A percentile compares a stretch with the other conserved stretches of the same genome.
Evolutionary conservation across 92 coral and sea anemone genomes (phyloP).

Genomic region (Pocillopora meandrina): DNA sequence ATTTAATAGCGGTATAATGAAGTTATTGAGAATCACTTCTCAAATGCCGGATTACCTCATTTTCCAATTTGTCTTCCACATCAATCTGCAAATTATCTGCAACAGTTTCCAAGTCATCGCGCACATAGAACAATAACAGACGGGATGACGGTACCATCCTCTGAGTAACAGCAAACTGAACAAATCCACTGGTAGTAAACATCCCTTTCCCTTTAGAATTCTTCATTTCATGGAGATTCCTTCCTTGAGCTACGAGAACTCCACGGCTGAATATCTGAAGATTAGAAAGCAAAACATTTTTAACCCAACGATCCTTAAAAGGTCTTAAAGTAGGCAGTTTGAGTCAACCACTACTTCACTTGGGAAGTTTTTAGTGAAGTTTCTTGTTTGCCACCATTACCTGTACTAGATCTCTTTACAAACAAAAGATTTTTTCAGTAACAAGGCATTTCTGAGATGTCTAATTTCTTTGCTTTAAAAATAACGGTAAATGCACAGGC

Average conservation of each 20-base stretch:
- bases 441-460: no score
- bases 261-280: conserved; percentile 32
- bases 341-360: no score
- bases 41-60: conserved; percentile 58
- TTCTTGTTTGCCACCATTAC: no score
- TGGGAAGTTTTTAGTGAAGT: no score
- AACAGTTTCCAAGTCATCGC: conserved; percentile 80
- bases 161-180: conserved; percentile 77
- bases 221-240: background rate
- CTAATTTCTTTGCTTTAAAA: no score
- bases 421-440: no score
- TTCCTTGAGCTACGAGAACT: conserved; percentile 21
- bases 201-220: conserved; percentile 27
- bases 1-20: no score
- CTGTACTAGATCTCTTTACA: no score
- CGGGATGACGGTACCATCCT: conserved; percentile 89
- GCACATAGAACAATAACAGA: conserved; percentile 72
- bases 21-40: no score
- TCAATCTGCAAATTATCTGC: conserved; percentile 81
- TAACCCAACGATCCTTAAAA: background rate
- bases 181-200: conserved; percentile 38
- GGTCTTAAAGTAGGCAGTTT: no score
- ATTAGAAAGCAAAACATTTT: background rate
- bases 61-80: conserved; percentile 80
- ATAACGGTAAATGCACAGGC: no score